Conservation (phyloP, 2,888 invertebrate genomes). For the Drosophila dives region DNA sequence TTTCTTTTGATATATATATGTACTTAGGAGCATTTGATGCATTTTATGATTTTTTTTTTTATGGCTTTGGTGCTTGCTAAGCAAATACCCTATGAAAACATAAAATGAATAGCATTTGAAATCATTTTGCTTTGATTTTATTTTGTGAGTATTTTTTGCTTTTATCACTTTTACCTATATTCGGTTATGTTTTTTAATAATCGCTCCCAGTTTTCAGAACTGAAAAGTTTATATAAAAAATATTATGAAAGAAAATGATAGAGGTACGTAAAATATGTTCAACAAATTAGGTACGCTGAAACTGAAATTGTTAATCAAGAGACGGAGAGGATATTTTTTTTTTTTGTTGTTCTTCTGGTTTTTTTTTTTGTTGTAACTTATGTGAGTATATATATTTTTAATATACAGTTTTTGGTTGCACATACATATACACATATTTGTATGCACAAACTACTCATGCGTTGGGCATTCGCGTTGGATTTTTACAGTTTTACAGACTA, state of each 20-base stretch:
- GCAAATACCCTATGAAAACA: conserved; percentile 57
- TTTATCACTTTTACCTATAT: conserved; percentile 84
- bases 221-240: conserved; percentile 83
- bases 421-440: conserved; percentile 6
- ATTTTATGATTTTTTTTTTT: conserved; percentile 17
- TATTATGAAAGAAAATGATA: conserved; percentile 73
- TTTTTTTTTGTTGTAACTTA: conserved; percentile 2
- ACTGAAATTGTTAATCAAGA: conserved; percentile 59
- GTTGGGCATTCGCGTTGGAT: conserved; percentile 13
- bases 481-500: conserved; percentile 43
- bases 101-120: conserved; percentile 66
- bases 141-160: conserved; percentile 34
- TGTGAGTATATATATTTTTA: conserved; percentile 18
- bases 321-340: conserved; percentile 33
- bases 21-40: conserved; percentile 54
- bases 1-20: conserved; percentile 11
- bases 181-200: conserved; percentile 86
- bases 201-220: conserved; percentile 86
- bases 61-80: conserved; percentile 57
- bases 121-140: conserved; percentile 48
- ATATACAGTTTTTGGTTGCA: conserved; percentile 4
- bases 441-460: conserved; percentile 49
- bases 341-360: neutral
- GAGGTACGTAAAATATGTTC: conserved; percentile 54
- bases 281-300: conserved; percentile 58